Conservation (phyloP, 1,140 invertebrate species). For the Cylas formicarius region DNA sequence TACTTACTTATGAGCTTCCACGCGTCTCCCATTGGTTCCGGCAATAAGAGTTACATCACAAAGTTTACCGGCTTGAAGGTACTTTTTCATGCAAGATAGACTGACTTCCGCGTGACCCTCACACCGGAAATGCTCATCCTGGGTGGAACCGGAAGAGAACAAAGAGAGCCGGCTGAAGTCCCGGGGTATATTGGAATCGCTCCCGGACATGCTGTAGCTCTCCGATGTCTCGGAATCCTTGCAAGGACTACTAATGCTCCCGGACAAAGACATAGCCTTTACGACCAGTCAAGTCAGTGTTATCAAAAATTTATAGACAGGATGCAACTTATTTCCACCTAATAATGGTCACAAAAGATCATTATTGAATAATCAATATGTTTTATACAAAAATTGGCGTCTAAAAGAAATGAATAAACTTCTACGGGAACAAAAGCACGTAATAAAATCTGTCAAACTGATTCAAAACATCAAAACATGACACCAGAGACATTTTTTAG, state of each 20-base stretch:
- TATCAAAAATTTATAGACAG: too few relatives aligned
- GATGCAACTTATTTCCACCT: too few relatives aligned
- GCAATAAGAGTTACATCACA: conserved; percentile 74
- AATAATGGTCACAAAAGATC: too few relatives aligned
- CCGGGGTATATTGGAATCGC: conserved; percentile 45
- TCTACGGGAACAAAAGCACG: too few relatives aligned
- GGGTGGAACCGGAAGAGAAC: conserved; percentile 43
- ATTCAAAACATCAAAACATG: too few relatives aligned
- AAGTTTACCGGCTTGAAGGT: conserved; percentile 69
- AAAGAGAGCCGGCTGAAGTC: conserved; percentile 50
- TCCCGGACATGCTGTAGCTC: conserved; percentile 28
- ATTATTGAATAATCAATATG: too few relatives aligned
- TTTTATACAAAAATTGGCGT: too few relatives aligned
- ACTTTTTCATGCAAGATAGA: conserved; percentile 71
- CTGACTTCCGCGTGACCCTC: conserved; percentile 73
- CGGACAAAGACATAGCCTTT: conserved; percentile 31
- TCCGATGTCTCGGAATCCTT: conserved; percentile 30
- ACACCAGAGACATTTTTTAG: too few relatives aligned
- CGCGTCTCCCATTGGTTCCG: conserved; percentile 48
- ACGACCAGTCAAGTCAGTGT: too few relatives aligned
- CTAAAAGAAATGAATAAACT: too few relatives aligned
- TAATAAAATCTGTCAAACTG: too few relatives aligned
- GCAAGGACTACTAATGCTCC: conserved; percentile 34
- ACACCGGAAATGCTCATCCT: conserved; percentile 73
- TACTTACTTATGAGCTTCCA: conserved; percentile 48